Base-by-base conservation (phyloP, 2,888 invertebrate genomes). In the Choristoneura rosaceana region DNA sequence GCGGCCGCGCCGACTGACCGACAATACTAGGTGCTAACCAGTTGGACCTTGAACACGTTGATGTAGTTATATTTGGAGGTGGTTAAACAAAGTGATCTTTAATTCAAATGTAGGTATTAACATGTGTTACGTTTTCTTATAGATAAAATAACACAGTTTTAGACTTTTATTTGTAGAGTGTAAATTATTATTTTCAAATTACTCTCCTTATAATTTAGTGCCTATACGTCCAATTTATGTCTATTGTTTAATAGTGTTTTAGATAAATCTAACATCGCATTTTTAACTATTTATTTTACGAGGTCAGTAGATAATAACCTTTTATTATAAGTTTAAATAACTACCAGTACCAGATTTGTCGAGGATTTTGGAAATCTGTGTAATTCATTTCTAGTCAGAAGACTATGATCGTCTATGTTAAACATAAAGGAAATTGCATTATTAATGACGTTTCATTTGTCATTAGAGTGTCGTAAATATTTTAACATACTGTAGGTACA, bases 11-110 rank as follows among this genome's bases (percentile, higher is more conserved):
- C 88, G 89, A 88, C 93, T 84, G 91, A 92, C 90, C 92, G 93
- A 94, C 93, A 94, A 94, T 94, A 93, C 90, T 92, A 93, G 93
- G 93, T 93, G 93, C 93, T 93, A 92, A 89, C 88, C 89, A 87
- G 90, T 90, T 90, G 91, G 90, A 92, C 90, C 90, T 90, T 90
- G 89, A 87, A 90, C 87, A 88, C 84, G 89, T 89, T 92, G 85
- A 88, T 88, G 83, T 89, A 90, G 87, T 89, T 88, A 85, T 88
- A 89, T 88, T 84, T 87, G 84, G 86, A 90, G 84, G 84, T 89
- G 90, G 89, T 88, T 86, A 80, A 87, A 83, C 81, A 84, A 90
- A 88, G 89, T 92, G 90, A 91, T 73, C 71, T 90, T 88, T 84
- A 78, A 89, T 87, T 88, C 81, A 87, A 88, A 87, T 84, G 87